phyloP scores from a whole-genome alignment of 2,888 invertebrate species.

The Mythimna impura region DNA sequence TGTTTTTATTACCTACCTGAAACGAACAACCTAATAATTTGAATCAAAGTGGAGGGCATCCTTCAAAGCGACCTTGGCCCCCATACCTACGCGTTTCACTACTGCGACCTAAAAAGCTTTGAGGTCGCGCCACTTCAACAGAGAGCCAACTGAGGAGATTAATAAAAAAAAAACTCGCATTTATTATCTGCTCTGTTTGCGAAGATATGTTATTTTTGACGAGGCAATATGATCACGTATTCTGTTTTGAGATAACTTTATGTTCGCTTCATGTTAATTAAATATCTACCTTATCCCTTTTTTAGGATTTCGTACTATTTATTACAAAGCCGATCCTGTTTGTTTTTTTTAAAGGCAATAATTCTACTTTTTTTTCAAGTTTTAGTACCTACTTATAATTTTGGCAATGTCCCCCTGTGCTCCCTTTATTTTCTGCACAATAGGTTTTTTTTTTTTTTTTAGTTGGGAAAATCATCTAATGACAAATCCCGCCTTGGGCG shows the following conservation, averaged over 20 bases:
- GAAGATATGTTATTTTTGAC: background rate
- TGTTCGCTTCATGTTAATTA: background rate
- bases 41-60: slow-evolving; percentile 22
- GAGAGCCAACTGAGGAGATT: slow-evolving; percentile 24
- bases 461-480: too few relatives aligned
- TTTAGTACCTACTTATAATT: too few relatives aligned
- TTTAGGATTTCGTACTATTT: too few relatives aligned
- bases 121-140: slow-evolving; percentile 52
- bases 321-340: too few relatives aligned
- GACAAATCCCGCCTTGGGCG: too few relatives aligned
- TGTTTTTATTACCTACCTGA: slow-evolving; percentile 24
- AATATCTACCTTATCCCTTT: too few relatives aligned
- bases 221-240: background rate
- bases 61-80: slow-evolving; percentile 55
- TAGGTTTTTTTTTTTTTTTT: too few relatives aligned
- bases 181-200: slow-evolving; percentile 19
- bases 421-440: too few relatives aligned
- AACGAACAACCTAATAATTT: slow-evolving; percentile 27
- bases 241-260: background rate
- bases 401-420: too few relatives aligned
- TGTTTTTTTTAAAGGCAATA: too few relatives aligned
- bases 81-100: slow-evolving; percentile 46
- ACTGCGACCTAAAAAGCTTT: slow-evolving; percentile 57
- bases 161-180: slow-evolving; percentile 32
- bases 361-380: too few relatives aligned